Evolutionary conservation across 2,888 invertebrate species (phyloP).

Genomic region (Dasypolia templi): DNA sequence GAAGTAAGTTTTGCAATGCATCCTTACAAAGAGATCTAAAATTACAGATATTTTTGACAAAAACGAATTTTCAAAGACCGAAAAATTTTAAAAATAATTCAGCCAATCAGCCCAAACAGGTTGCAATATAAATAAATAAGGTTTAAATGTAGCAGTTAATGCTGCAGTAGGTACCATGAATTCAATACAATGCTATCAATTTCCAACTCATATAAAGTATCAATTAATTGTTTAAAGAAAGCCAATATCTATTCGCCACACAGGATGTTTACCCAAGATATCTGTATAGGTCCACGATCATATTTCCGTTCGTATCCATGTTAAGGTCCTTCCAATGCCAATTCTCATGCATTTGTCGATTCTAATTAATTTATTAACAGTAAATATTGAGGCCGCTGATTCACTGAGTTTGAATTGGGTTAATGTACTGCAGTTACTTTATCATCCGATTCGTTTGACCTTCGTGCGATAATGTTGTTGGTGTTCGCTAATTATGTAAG

Average conservation of each 20-base stretch:
- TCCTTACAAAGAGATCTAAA: too few relatives aligned
- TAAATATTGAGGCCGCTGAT: slow-evolving; percentile 60
- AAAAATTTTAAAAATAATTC: too few relatives aligned
- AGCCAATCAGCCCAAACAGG: too few relatives aligned
- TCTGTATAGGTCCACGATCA: slow-evolving; percentile 40
- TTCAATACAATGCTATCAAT: slow-evolving; percentile 10
- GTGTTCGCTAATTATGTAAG: slow-evolving; percentile 24
- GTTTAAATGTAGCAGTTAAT: too few relatives aligned
- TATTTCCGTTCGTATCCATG: slow-evolving; percentile 74
- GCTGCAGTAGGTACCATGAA: too few relatives aligned
- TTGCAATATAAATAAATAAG: too few relatives aligned
- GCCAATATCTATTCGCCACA: slow-evolving; percentile 56
- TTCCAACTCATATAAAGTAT: slow-evolving; percentile 42
- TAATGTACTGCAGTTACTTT: slow-evolving; percentile 54
- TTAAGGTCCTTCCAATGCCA: slow-evolving; percentile 77
- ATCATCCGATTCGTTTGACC: slow-evolving; percentile 48
- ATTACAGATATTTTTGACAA: too few relatives aligned
- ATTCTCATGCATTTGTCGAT: slow-evolving; percentile 57
- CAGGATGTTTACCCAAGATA: slow-evolving; percentile 78
- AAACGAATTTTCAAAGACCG: too few relatives aligned
- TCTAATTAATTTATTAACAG: slow-evolving; percentile 61
- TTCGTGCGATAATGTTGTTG: slow-evolving; percentile 35
- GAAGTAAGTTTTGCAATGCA: too few relatives aligned
- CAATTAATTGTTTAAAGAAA: slow-evolving; percentile 68
- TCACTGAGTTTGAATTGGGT: slow-evolving; percentile 57